Percentiles rank a stretch among this genome's conserved stretches.
Evolutionary conservation across 2,797 vertebrate species (phyloP).

Genomic region (Manis crassicaudata): DNA sequence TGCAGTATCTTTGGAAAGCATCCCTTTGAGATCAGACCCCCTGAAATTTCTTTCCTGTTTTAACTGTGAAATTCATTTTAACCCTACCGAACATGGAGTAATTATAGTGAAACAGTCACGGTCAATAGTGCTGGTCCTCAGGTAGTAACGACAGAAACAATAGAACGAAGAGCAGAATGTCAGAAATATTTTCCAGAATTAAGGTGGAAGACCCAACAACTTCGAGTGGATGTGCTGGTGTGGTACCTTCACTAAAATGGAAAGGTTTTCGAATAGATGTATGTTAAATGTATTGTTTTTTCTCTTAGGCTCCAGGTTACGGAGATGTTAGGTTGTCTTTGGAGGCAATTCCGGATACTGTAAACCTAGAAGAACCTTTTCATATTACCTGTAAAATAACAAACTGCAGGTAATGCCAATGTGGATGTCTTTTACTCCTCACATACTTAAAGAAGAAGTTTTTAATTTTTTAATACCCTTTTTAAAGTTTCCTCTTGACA

Average conservation of each 20-base stretch:
- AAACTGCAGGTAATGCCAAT: constrained; percentile 95
- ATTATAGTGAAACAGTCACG: neutral
- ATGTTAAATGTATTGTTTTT: constrained; percentile 61
- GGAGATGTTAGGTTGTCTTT: constrained; percentile 96
- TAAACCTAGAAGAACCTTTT: constrained; percentile 97
- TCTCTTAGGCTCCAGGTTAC: constrained; percentile 95
- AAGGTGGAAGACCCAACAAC: neutral
- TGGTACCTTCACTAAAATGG: neutral
- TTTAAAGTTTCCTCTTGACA: neutral
- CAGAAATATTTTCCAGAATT: neutral
- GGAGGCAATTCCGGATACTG: constrained; percentile 97
- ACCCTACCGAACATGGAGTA: constrained; percentile 27
- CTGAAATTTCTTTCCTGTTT: constrained; percentile 32
- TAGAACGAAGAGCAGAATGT: neutral
- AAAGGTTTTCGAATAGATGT: neutral
- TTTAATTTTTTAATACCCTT: constrained; percentile 10
- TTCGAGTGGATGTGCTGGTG: neutral
- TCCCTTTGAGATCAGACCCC: constrained; percentile 1
- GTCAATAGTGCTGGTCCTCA: neutral
- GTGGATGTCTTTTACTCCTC: neutral
- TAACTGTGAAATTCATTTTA: constrained; percentile 16
- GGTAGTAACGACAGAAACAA: neutral
- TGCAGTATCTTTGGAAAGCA: neutral
- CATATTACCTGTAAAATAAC: constrained; percentile 98
- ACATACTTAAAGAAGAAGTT: constrained; percentile 3